Conservation (phyloP, 2,797 vertebrate species). For the Anniella stebbinsi region DNA sequence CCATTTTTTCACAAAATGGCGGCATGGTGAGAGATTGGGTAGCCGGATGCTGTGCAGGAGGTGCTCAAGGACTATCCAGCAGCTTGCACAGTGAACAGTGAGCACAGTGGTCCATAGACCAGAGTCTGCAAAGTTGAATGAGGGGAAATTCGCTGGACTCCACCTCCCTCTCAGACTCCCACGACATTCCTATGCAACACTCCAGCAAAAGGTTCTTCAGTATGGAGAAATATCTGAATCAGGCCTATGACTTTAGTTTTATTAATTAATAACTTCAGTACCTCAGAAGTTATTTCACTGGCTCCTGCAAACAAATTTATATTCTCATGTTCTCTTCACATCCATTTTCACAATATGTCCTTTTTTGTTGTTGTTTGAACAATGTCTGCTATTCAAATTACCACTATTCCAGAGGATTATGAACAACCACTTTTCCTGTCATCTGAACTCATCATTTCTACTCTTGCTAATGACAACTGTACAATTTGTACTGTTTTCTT, state of each 20-base stretch:
- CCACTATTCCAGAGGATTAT: neutral
- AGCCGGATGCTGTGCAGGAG: no score
- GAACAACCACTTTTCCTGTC: conserved; percentile 1
- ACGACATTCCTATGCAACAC: no score
- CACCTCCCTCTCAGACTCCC: no score
- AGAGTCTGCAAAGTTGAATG: no score
- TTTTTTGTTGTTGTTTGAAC: conserved; percentile 3
- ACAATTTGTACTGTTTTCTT: neutral
- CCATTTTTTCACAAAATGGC: no score
- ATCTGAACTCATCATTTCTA: neutral
- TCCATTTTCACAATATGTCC: conserved; percentile 13
- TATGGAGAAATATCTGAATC: neutral
- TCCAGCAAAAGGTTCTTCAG: neutral
- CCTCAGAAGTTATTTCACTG: neutral
- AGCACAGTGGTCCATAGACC: no score
- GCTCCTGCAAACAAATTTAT: neutral
- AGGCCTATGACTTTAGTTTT: neutral
- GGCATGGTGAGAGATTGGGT: no score
- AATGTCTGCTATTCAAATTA: neutral
- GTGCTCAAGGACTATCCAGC: no score
- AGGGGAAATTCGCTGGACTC: no score
- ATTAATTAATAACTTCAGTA: neutral
- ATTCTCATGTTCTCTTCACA: neutral
- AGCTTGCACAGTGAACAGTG: no score
- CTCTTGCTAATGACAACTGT: neutral